Conservation (phyloP, 2,113 vertebrate genomes). For the Tragelaphus strepsiceros region DNA sequence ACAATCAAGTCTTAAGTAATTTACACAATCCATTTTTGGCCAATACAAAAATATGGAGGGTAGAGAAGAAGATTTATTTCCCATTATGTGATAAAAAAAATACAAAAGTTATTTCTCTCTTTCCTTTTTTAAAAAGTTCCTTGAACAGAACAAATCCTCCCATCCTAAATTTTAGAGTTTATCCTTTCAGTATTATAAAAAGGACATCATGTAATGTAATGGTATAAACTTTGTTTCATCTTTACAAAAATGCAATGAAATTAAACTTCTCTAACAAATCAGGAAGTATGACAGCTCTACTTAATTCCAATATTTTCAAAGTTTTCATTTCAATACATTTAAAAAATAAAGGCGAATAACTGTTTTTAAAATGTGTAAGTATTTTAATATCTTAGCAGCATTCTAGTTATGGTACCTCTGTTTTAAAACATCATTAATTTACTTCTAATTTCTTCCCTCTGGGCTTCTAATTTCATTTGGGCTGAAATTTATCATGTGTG, state of each 20-base stretch:
- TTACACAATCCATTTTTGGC: not conserved
- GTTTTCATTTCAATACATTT: not conserved
- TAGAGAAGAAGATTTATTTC: not conserved
- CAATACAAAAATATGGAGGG: not conserved
- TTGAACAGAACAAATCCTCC: not conserved
- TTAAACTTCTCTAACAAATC: not conserved
- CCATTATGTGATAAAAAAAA: not conserved
- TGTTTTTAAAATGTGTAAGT: not conserved
- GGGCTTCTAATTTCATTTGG: conserved; percentile 20
- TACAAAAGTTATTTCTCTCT: not conserved
- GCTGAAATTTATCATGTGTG: conserved; percentile 7
- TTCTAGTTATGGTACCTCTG: not conserved
- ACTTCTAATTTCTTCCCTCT: conserved; percentile 33
- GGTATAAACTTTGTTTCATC: not conserved
- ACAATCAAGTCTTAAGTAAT: not conserved
- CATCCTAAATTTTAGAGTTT: not conserved
- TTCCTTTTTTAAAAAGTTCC: not conserved
- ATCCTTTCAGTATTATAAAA: not conserved
- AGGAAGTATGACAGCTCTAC: not conserved
- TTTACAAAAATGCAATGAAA: conserved; percentile 3
- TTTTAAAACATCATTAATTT: conserved; percentile 18
- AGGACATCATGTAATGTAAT: not conserved
- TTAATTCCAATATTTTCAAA: not conserved
- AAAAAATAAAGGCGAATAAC: not conserved
- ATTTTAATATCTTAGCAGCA: not conserved